A percentile compares a stretch with the other conserved stretches of the same genome.
These are phyloP conservation scores for Labeo catla DNA, from an alignment of 2,113 vertebrate species.

Conservation along the genomic window DNA sequence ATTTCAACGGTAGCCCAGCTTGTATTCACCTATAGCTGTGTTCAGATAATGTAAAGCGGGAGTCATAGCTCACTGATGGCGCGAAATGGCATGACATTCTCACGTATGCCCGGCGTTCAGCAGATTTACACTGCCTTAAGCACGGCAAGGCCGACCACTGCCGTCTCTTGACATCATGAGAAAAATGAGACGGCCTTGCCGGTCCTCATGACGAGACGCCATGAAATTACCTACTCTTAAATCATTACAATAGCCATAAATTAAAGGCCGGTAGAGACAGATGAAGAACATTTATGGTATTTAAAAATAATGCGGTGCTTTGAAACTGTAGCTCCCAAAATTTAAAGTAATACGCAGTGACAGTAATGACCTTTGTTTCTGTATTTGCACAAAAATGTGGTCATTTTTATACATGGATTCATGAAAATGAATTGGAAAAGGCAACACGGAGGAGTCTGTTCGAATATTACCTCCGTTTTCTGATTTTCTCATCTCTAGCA, in stretches of 20 bases:
- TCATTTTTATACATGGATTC: not conserved
- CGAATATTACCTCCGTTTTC: not conserved
- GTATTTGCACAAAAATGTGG: too few relatives aligned
- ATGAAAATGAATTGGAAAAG: not conserved
- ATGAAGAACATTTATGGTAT: slow-evolving; percentile 43
- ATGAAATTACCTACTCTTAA: slow-evolving; percentile 21
- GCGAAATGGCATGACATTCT: slow-evolving; percentile 20
- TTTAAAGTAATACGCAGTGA: not conserved
- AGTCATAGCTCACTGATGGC: not conserved
- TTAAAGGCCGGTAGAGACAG: slow-evolving; percentile 52
- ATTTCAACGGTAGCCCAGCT: not conserved
- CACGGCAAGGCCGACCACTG: not conserved
- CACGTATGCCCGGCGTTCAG: slow-evolving; percentile 34
- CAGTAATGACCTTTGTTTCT: too few relatives aligned
- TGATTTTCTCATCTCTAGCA: not conserved
- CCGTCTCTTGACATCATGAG: slow-evolving; percentile 29
- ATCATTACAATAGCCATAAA: slow-evolving; percentile 32
- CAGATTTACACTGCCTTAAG: slow-evolving; percentile 45
- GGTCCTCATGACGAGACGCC: slow-evolving; percentile 43
- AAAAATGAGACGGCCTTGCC: slow-evolving; percentile 56
- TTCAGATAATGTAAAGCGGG: slow-evolving; percentile 2
- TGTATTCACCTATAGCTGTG: not conserved
- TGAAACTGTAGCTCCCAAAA: not conserved
- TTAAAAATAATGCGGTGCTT: slow-evolving; percentile 6
- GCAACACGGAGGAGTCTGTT: not conserved